A percentile compares a stretch with the other conserved stretches of the same genome.
These are phyloP conservation scores for Cetoscarus ocellatus DNA, from an alignment of 2,797 vertebrate species.

Conservation along the genomic window DNA sequence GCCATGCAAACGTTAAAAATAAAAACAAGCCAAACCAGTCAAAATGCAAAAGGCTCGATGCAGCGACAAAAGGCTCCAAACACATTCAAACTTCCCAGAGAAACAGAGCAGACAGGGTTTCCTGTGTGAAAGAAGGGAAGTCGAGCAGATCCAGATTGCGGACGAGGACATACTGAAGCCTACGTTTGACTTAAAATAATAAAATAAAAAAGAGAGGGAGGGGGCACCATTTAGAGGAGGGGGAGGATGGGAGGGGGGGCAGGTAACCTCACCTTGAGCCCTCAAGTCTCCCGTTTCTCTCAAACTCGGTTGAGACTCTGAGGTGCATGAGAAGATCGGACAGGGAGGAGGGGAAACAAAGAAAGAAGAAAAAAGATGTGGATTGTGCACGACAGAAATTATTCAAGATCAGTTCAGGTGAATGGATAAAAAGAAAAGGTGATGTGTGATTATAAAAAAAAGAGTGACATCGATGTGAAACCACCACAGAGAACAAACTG, in stretches of 20 bases:
- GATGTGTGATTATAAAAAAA: conserved; percentile 16
- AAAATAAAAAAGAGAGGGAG: not conserved
- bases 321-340: conserved; percentile 82
- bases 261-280: conserved; percentile 95
- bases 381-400: conserved; percentile 78
- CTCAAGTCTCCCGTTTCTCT: conserved; percentile 99
- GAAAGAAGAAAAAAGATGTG: conserved; percentile 56
- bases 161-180: conserved; percentile 43
- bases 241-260: not conserved
- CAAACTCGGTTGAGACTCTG: conserved; percentile 98
- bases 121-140: conserved; percentile 1
- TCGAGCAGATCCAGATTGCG: conserved; percentile 20
- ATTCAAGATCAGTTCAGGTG: conserved; percentile 74
- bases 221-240: not conserved
- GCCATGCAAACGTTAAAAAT: conserved; percentile 52
- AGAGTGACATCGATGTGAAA: conserved; percentile 39
- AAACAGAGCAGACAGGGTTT: conserved; percentile 16
- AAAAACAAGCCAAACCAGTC: not conserved
- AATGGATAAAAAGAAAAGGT: conserved; percentile 38
- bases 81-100: conserved; percentile 18
- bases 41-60: conserved; percentile 1
- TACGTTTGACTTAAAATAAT: not conserved
- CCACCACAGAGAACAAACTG: conserved; percentile 10
- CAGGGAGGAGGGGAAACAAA: conserved; percentile 78
- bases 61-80: not conserved